These are phyloP conservation scores for Sebastes elongatus DNA, from an alignment of 2,797 vertebrate species.

Conservation along the genomic window DNA sequence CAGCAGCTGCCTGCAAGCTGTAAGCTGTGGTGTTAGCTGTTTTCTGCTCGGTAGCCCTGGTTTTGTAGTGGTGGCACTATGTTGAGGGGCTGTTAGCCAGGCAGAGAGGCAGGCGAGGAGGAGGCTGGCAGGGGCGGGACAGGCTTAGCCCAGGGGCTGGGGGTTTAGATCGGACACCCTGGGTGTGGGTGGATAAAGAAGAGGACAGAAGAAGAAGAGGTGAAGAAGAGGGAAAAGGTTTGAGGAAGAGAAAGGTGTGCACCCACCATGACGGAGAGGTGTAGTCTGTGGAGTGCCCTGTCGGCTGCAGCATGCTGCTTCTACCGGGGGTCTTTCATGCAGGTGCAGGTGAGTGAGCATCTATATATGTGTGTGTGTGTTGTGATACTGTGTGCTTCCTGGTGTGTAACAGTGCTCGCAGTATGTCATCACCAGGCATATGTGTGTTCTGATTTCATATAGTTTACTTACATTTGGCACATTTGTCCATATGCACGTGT, in stretches of 20 bases:
- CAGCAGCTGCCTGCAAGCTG: conserved; percentile 33
- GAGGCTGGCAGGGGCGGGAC: conserved; percentile 59
- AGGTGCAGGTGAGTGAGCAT: conserved; percentile 92
- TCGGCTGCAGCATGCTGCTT: conserved; percentile 99
- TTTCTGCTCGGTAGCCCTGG: conserved; percentile 36
- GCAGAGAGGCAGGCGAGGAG: background rate
- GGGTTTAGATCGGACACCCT: conserved; percentile 42
- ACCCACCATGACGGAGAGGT: conserved; percentile 92
- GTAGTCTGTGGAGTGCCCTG: conserved; percentile 97
- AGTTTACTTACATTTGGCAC: conserved; percentile 13
- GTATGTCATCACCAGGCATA: background rate
- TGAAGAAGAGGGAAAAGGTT: conserved; percentile 23
- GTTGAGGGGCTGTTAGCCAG: conserved; percentile 61
- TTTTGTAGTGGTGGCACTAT: conserved; percentile 58
- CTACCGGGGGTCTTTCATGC: conserved; percentile 98
- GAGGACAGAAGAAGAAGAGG: conserved; percentile 48
- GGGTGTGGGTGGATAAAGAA: conserved; percentile 32
- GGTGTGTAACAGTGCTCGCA: background rate
- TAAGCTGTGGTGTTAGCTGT: conserved; percentile 41
- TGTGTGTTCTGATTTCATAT: background rate
- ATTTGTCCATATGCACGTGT: background rate
- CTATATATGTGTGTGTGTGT: background rate
- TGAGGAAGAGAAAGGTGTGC: conserved; percentile 45
- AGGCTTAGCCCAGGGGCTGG: conserved; percentile 52
- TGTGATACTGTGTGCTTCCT: background rate